A percentile compares a stretch with the other conserved stretches of the same genome.
Conservation (phyloP, 37 sponge, comb jelly and placozoan species). For the Bolinopsis microptera region DNA sequence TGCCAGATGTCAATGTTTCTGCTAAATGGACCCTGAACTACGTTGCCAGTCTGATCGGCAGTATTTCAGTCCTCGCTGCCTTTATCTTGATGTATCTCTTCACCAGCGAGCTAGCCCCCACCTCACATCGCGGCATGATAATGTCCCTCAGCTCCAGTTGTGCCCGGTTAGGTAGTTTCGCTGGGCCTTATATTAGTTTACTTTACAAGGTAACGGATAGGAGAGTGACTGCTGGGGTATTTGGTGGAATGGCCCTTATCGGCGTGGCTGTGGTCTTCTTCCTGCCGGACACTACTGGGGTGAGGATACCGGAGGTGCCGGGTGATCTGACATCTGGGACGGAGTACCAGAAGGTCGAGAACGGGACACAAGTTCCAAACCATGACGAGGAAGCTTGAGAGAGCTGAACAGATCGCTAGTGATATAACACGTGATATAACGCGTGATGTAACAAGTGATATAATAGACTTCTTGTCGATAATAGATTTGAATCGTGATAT, state of each 20-base stretch:
- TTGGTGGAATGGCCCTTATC: background rate
- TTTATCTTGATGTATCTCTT: constrained; percentile 32
- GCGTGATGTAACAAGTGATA: too few species aligned
- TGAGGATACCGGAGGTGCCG: background rate
- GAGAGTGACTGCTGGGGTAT: background rate
- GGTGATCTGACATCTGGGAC: too few species aligned
- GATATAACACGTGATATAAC: too few species aligned
- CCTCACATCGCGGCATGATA: constrained; percentile 20
- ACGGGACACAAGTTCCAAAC: too few species aligned
- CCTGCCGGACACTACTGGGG: too few species aligned
- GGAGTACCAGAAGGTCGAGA: too few species aligned
- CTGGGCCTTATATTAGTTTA: background rate
- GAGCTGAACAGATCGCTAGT: too few species aligned
- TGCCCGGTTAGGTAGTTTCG: constrained; percentile 13
- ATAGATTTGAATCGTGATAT: too few species aligned
- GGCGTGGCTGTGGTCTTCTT: background rate
- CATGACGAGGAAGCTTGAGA: too few species aligned
- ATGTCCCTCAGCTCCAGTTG: background rate
- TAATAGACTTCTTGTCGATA: too few species aligned
- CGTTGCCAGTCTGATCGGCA: background rate
- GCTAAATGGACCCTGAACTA: background rate
- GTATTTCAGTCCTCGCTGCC: background rate
- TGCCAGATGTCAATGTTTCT: background rate
- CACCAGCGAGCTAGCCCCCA: background rate
- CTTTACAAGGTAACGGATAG: constrained; percentile 21